Conservation (phyloP, 2,113 vertebrate species). For the Ia io region DNA sequence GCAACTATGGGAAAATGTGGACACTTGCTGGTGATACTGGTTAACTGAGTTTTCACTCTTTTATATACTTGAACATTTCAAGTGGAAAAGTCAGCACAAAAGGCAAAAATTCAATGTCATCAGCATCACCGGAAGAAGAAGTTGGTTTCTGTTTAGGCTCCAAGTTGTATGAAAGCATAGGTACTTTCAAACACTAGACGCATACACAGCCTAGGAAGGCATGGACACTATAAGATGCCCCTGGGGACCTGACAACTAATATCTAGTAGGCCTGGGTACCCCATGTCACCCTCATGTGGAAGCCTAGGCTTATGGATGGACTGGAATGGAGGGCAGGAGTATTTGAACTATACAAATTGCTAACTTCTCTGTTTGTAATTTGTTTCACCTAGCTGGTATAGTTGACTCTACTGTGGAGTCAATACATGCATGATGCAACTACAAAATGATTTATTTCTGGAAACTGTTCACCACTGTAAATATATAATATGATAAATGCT, state of each 20-base stretch:
- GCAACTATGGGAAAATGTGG: neutral
- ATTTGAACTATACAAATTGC: neutral
- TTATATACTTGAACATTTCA: neutral
- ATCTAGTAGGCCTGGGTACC: neutral
- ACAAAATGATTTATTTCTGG: neutral
- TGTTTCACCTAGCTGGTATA: neutral
- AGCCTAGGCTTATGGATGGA: too few species aligned
- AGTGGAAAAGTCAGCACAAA: neutral
- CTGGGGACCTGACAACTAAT: neutral
- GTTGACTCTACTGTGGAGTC: neutral
- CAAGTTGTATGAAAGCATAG: neutral
- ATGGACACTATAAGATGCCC: neutral
- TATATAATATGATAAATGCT: neutral
- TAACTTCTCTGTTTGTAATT: neutral
- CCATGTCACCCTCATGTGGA: neutral
- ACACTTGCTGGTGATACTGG: neutral
- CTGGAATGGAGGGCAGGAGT: neutral
- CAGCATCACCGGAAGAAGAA: neutral
- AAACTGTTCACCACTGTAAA: neutral
- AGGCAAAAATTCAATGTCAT: neutral
- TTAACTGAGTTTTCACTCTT: neutral
- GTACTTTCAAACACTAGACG: neutral
- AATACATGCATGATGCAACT: neutral
- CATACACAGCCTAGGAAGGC: neutral
- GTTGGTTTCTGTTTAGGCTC: neutral